phyloP scores from a whole-genome alignment of 1,140 invertebrate genomes.

The Rhagoletis zephyria region DNA sequence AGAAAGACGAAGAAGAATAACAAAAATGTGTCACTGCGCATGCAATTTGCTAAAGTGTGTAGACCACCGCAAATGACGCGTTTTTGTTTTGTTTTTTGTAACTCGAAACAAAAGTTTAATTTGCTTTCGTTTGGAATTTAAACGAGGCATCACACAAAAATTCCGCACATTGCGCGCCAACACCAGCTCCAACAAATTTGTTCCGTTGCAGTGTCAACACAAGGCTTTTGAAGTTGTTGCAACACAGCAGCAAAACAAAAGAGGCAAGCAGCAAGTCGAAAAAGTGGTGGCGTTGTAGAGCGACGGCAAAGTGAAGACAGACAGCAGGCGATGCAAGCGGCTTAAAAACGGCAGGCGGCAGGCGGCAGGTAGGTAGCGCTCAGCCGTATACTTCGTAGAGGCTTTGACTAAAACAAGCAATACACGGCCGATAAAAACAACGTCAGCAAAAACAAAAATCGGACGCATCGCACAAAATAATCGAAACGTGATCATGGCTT shows the following conservation, averaged over 20 bases:
- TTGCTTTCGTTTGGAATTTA: conserved; percentile 55
- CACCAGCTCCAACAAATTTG: conserved; percentile 56
- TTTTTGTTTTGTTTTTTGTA: not conserved
- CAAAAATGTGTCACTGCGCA: conserved; percentile 36
- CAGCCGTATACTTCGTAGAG: not conserved
- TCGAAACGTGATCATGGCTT: conserved; percentile 52
- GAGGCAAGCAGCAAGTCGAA: not conserved
- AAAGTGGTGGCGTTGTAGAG: not conserved
- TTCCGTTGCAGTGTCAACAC: conserved; percentile 50
- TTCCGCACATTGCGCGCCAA: conserved; percentile 54
- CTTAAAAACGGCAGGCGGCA: too few relatives aligned
- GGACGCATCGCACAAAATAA: conserved; percentile 44
- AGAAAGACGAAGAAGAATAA: not conserved
- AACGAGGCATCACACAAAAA: conserved; percentile 57
- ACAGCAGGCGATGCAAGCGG: not conserved
- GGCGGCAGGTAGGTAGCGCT: too few relatives aligned
- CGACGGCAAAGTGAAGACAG: not conserved
- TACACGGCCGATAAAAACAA: not conserved
- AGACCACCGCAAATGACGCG: not conserved
- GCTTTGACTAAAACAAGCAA: not conserved
- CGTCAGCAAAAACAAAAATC: conserved; percentile 4
- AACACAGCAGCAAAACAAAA: not conserved
- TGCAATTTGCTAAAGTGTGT: conserved; percentile 31
- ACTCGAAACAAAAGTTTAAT: conserved; percentile 32
- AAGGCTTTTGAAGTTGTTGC: conserved; percentile 33